Evolutionary conservation across 2,888 invertebrate genomes (phyloP), one percentile per base, ranked within the genome.

Genomic region (Hermodice carunculata): DNA sequence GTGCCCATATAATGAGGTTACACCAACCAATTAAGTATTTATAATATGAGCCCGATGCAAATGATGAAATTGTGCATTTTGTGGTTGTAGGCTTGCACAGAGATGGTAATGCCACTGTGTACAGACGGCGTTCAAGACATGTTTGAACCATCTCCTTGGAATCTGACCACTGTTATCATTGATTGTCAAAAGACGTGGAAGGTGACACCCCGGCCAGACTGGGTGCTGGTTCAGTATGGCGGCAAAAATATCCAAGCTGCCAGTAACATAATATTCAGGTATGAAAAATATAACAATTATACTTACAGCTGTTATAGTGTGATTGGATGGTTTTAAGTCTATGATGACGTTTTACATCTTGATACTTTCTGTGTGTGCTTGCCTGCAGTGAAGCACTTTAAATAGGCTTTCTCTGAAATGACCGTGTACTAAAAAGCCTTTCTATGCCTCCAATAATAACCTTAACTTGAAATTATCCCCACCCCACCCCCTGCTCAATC

Each of bases 31-130:
- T n/a, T n/a, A n/a, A n/a, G n/a, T n/a, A n/a, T n/a, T n/a, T n/a
- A n/a, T n/a, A 19, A 42, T 2, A 22, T 56, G 56, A 4, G 4
- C 19, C 24, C 22, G 37, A 26, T 17, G 37, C n/a, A 43, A n/a
- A 29, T 28, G 14, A n/a, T n/a, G n/a, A n/a, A n/a, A n/a, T n/a
- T n/a, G n/a, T n/a, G 8, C 6, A n/a, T 49, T 43, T 40, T 28
- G n/a, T n/a, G n/a, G n/a, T 29, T 63, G 1, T 88, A 95, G 92
- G 89, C 93, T 0, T 98, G 98, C 82, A 95, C 96, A 28, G 98
- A 99, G 87, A 96, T 98, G 93, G 92, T 96, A 66, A 96, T 97
- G 94, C 98, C 98, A 0, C 91, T 93, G 88, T 98, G 98, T 85
- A 87, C 91, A 8, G 90, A 91, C 71, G 93, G 92, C 43, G 86